Evolutionary conservation across 2,888 invertebrate genomes (phyloP).

Genomic region (Diadegma fenestrale): DNA sequence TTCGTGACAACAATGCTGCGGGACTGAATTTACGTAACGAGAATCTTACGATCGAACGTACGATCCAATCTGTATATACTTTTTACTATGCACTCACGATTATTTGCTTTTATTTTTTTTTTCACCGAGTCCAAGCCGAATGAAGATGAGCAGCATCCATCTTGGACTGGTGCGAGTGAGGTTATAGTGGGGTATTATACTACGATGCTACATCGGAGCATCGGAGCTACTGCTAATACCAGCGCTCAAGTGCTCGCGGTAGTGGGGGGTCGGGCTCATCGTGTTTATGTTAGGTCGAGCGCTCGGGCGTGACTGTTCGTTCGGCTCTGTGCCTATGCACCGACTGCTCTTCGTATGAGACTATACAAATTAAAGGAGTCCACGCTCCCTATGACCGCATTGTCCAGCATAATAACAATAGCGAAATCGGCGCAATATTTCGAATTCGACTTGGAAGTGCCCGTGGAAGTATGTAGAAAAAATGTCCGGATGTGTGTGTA

Average conservation of each 20-base stretch:
- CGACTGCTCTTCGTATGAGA: too few species aligned
- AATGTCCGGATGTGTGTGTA: too few species aligned
- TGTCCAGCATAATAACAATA: too few species aligned
- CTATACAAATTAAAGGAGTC: too few species aligned
- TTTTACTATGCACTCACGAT: neutral
- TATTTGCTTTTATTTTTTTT: neutral
- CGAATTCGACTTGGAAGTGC: too few species aligned
- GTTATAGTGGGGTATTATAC: slow-evolving; percentile 30
- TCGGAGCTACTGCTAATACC: slow-evolving; percentile 4
- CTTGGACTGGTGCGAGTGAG: slow-evolving; percentile 69
- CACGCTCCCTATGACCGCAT: too few species aligned
- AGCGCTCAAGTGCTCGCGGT: slow-evolving; percentile 34
- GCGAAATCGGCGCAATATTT: too few species aligned
- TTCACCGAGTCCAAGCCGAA: slow-evolving; percentile 44
- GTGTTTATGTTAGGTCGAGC: slow-evolving; percentile 68
- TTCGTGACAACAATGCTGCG: slow-evolving; percentile 6
- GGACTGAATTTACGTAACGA: neutral
- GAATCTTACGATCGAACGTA: slow-evolving; percentile 40
- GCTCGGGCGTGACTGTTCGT: slow-evolving; percentile 64
- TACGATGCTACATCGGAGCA: slow-evolving; percentile 9
- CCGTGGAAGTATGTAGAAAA: too few species aligned
- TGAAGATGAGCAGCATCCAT: slow-evolving; percentile 76
- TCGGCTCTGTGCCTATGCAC: neutral
- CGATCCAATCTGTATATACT: neutral
- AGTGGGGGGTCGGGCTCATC: slow-evolving; percentile 40